Evolutionary conservation across 2,888 invertebrate species (phyloP).

Genomic region (Galerucella nymphaeae): DNA sequence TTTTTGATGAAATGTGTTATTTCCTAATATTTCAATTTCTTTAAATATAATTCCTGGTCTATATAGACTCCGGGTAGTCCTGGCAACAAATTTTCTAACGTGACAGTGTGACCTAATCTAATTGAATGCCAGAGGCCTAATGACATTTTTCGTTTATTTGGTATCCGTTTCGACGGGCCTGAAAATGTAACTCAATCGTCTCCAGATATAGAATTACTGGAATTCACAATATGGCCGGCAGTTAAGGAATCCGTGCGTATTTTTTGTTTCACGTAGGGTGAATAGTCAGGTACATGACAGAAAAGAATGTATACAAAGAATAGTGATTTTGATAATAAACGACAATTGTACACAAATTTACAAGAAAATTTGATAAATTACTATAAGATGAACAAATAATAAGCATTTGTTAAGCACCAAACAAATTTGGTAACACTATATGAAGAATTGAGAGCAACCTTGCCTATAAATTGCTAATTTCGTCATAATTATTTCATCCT

Average conservation of each 20-base stretch:
- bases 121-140: conserved; percentile 61
- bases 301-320: background rate
- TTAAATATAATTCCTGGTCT: conserved; percentile 7
- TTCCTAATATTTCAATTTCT: background rate
- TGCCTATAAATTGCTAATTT: too few relatives aligned
- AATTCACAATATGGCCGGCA: conserved; percentile 62
- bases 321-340: background rate
- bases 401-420: too few relatives aligned
- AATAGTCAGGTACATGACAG: conserved; percentile 4
- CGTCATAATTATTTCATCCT: too few relatives aligned
- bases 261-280: conserved; percentile 39
- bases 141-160: conserved; percentile 64
- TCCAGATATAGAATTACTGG: conserved; percentile 62
- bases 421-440: too few relatives aligned
- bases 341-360: background rate
- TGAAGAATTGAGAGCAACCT: too few relatives aligned
- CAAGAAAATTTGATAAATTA: background rate
- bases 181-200: conserved; percentile 61
- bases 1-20: too few relatives aligned
- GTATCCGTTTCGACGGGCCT: conserved; percentile 57
- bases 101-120: conserved; percentile 60
- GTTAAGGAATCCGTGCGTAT: conserved; percentile 62
- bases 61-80: conserved; percentile 28
- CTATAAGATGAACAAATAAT: too few relatives aligned
- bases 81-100: conserved; percentile 58